Base-by-base conservation (phyloP, 2,888 invertebrate genomes). In the Sphinx pinastri region DNA sequence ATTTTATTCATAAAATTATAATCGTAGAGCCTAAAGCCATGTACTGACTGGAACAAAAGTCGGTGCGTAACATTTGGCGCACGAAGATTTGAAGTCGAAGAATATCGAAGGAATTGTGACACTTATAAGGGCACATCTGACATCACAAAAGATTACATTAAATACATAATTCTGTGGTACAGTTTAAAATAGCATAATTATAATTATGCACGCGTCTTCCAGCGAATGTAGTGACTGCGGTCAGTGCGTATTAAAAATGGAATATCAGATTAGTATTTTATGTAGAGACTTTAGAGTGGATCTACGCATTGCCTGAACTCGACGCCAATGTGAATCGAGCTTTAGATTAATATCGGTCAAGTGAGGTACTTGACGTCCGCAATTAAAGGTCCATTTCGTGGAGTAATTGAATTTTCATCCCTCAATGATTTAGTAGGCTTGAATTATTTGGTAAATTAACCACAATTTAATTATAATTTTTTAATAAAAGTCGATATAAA, bases 381-480 rank as follows among this genome's bases (percentile, higher is more conserved):
- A 79, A 80, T 80, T 78, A 78, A 78, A 77, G 71, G 68, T 71
- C 74, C 76, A 81, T 79, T 76, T 75, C 74, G 72, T 74, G 69
- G 73, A 80, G 80, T 77, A 76, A 71, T 74, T 76, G 75, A 76
- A 78, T 81, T 79, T 71, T 66, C 66, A 75, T 72, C 67, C 68
- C 60, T 76, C 71, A 73, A 75, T 75, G 77, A 76, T 77, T 77
- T 74, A 72, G 78, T 80, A 75, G 38, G 14, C 19, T 16, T 52
- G 63, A 63, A 13, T 47, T 63, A 19, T n/a, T 38, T 10, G 38
- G 10, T 52, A 14, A 68, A 31, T 19, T 68, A 38, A 49, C 38
- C 12, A 66, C 6, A 11, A 16, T 60, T 45, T 60, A 16, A 19
- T 55, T 19, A 1, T 19, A 19, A 10, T 19, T 14, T 16, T n/a